phyloP scores from a whole-genome alignment of 2,113 vertebrate species.

The Argyrosomus japonicus region DNA sequence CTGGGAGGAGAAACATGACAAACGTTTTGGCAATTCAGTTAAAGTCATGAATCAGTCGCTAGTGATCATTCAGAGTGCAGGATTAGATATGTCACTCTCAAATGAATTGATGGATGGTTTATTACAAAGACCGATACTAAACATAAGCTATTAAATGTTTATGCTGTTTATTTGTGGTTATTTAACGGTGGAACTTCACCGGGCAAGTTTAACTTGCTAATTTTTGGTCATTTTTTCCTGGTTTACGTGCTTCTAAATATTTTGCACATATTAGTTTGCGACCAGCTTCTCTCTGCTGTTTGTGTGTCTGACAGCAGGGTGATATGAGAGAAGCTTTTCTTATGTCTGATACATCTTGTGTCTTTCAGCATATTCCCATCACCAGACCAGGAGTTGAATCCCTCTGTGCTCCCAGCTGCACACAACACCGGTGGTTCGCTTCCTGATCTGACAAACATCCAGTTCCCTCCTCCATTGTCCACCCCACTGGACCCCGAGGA shows the following conservation, averaged over 20 bases:
- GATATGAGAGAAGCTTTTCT: not conserved
- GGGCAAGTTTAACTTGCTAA: too few relatives aligned
- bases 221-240: too few relatives aligned
- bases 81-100: not conserved
- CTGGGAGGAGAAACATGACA: not conserved
- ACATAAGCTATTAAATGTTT: not conserved
- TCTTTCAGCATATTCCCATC: slow-evolving; percentile 93
- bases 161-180: not conserved
- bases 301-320: too few relatives aligned
- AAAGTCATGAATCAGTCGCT: not conserved
- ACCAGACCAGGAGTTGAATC: slow-evolving; percentile 92
- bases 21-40: too few relatives aligned
- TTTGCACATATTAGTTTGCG: too few relatives aligned
- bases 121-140: not conserved
- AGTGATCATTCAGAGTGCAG: not conserved
- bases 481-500: slow-evolving; percentile 96
- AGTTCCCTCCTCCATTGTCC: slow-evolving; percentile 96
- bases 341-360: not conserved
- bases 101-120: not conserved
- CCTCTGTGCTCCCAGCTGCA: slow-evolving; percentile 89
- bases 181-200: too few relatives aligned
- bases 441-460: slow-evolving; percentile 97
- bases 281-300: too few relatives aligned
- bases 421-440: slow-evolving; percentile 97
- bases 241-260: too few relatives aligned